Base-by-base conservation (phyloP, 2,797 vertebrate species). In the Dendrocincla tyrannina region DNA sequence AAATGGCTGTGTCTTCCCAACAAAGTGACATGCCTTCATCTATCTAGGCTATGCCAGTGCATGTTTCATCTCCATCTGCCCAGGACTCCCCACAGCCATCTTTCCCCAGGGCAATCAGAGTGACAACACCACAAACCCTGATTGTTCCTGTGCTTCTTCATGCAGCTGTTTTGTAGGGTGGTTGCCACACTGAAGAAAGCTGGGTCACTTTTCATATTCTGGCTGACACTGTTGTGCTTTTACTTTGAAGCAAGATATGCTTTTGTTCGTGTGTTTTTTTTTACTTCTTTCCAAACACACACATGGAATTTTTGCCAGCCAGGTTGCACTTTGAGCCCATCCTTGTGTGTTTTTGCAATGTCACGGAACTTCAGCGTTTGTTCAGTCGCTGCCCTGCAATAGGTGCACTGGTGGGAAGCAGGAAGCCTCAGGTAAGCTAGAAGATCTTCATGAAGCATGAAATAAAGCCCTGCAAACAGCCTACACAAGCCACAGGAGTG, bases 11-110 rank as follows among this genome's bases (percentile, higher is more conserved):
- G 13, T 49, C 25, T 59, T 88, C 67, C 67, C 69, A 44, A n/a
- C 5, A n/a, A 0, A 1, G 32, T 22, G 44, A 42, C 44, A 35
- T 0, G 0, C 33, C 22, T 28, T 46, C 33, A n/a, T 35, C 64
- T 64, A 23, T 79, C 52, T 19, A 46, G 66, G 50, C 24, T 64
- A 13, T 49, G 9, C 23, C 52, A 32, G 33, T 14, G 46, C 0
- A 62, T 73, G 19, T 46, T 58, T 62, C 7, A 2, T 9, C 30
- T 77, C 39, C 55, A 0, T 42, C 64, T 55, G 24, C n/a, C 9
- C 3, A 1, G 17, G 25, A n/a, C 11, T 67, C 35, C 22, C 39
- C 42, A 22, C 9, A 72, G 35, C 22, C 1, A 0, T 35, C 8
- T 41, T 69, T 75, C 18, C 22, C 18, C 10, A 33, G 15, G 30